Evolutionary conservation across 2,888 invertebrate genomes (phyloP).

Genomic region (Epiblema foenella): DNA sequence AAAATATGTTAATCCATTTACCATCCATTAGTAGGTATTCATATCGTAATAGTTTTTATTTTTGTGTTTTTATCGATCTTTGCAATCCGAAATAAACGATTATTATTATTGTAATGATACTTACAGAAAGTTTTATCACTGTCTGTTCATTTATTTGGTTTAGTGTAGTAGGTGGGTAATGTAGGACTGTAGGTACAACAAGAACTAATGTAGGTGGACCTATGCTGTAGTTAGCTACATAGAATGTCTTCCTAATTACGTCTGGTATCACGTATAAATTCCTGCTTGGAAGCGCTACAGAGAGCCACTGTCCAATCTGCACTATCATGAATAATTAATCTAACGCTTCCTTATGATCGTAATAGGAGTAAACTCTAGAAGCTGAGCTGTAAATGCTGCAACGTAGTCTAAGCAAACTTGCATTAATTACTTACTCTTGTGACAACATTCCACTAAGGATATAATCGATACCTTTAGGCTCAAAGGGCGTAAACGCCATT

Average conservation of each 20-base stretch:
- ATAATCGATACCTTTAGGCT: too few relatives aligned
- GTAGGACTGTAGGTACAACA: not conserved
- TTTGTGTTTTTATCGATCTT: too few relatives aligned
- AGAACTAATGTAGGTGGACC: not conserved
- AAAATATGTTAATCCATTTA: too few relatives aligned
- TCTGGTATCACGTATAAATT: not conserved
- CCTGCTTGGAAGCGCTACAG: constrained; percentile 2
- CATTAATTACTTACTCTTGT: constrained; percentile 8
- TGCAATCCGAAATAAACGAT: too few relatives aligned
- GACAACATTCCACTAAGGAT: not conserved
- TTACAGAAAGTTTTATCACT: too few relatives aligned
- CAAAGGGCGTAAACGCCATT: too few relatives aligned
- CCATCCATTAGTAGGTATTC: too few relatives aligned
- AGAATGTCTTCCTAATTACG: not conserved
- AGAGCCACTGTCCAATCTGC: constrained; percentile 17
- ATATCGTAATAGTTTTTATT: too few relatives aligned
- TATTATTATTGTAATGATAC: too few relatives aligned
- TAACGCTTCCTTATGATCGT: constrained; percentile 24
- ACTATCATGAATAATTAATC: constrained; percentile 33
- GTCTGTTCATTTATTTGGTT: not conserved
- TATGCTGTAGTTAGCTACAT: not conserved
- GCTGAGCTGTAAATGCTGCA: not conserved
- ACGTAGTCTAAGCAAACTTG: not conserved
- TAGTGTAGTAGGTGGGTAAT: not conserved
- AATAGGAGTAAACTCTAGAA: constrained; percentile 16